Evolutionary conservation across 2,113 vertebrate species (phyloP).

Genomic region (Trinectes maculatus): DNA sequence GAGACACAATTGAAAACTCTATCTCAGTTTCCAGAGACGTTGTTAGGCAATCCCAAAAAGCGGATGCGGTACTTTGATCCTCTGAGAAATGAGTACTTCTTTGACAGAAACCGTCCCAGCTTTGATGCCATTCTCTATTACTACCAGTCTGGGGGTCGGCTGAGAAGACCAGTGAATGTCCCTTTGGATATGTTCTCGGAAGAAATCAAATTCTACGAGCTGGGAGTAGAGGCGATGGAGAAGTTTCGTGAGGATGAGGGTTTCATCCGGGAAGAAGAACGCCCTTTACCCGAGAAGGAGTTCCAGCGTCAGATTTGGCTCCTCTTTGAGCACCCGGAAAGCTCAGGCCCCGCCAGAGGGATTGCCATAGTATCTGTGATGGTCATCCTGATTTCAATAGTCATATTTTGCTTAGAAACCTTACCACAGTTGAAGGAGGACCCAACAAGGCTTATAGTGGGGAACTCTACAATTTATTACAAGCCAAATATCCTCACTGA

Average conservation of each 20-base stretch:
- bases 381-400: constrained; percentile 99
- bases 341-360: constrained; percentile 92
- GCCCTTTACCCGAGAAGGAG: constrained; percentile 92
- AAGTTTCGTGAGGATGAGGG: constrained; percentile 98
- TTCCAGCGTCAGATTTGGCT: constrained; percentile 98
- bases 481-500: constrained; percentile 94
- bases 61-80: constrained; percentile 98
- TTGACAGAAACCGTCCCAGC: constrained; percentile 85
- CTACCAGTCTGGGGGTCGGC: constrained; percentile 94
- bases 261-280: constrained; percentile 96
- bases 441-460: constrained; percentile 79
- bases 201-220: constrained; percentile 98
- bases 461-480: constrained; percentile 89
- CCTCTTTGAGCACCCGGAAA: constrained; percentile 97
- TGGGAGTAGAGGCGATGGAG: constrained; percentile 98
- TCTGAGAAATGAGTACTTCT: constrained; percentile 89
- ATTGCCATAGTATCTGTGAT: constrained; percentile 98
- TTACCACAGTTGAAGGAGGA: constrained; percentile 93
- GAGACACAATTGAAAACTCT: constrained; percentile 85
- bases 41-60: constrained; percentile 86
- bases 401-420: constrained; percentile 99
- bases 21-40: constrained; percentile 84
- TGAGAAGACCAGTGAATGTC: constrained; percentile 95
- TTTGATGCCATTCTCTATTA: constrained; percentile 89
- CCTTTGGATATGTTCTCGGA: constrained; percentile 99